Evolutionary conservation across 2,888 invertebrate species (phyloP), one percentile per base, ranked within the genome.

Genomic region (Charanyca ferruginea): DNA sequence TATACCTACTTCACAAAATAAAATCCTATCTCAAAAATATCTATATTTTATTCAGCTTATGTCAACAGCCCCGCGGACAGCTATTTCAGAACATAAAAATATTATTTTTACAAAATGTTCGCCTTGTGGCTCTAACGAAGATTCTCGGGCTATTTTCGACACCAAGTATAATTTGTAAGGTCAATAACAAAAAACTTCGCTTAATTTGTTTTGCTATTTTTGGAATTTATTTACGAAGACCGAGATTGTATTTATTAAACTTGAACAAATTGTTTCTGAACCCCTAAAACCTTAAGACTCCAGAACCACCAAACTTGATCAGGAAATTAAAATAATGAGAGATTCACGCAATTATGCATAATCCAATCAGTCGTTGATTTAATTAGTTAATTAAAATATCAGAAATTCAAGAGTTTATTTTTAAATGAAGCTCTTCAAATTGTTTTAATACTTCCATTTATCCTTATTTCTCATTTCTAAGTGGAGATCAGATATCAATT

Each of bases 61-160:
- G 60, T 41, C 35, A 35, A 61, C 32, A 18, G 58, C 76, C 51
- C 58, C 42, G 45, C 23, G 53, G 67, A 66, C 59, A 76, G 58
- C 62, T 59, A 67, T 72, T 72, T 55, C 67, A 55, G 51, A 55
- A 42, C 45, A 72, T 60, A 52, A 47, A 55, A 67, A 23, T 74
- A 74, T 74, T 60, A 49, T 67, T 54, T 55, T n/a, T 13, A 48
- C 44, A 53, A n/a, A 20, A 42, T 74, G 55, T 23, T 9, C 51
- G 60, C 74, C 74, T 60, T 51, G 42, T 35, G 41, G 41, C 22
- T 23, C 20, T 22, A 41, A 35, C 6, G 9, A 28, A 23, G 9
- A 53, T n/a, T 52, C 23, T 23, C 11, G 16, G 52, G 44, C 47
- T 44, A 58, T 66, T 55, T 44, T 32, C 38, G 1, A 42, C 25